phyloP scores from a whole-genome alignment of 1,140 invertebrate species.

The Lepeophtheirus salmonis region DNA sequence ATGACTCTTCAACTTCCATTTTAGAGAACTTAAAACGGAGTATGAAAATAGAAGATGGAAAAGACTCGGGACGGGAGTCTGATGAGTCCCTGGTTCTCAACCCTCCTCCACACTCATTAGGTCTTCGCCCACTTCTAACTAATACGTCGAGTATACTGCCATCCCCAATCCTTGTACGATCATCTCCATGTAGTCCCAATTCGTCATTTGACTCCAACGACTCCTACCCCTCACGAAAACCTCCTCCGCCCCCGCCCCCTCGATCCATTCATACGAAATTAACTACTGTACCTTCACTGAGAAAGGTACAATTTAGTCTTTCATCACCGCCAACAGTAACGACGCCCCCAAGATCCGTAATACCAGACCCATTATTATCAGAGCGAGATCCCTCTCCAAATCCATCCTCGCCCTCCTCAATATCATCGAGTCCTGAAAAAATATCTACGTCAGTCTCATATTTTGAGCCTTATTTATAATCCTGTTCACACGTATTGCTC shows the following conservation, averaged over 20 bases:
- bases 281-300: neutral
- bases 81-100: neutral
- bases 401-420: too few species aligned
- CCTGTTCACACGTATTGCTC: too few species aligned
- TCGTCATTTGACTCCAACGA: neutral
- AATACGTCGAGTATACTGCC: too few species aligned
- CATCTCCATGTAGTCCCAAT: neutral
- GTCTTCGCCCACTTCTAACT: neutral
- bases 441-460: neutral
- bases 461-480: neutral
- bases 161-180: neutral
- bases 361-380: too few species aligned
- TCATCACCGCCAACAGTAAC: too few species aligned
- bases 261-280: neutral
- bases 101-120: neutral
- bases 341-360: too few species aligned
- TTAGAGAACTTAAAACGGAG: neutral
- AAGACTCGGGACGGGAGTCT: neutral
- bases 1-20: neutral
- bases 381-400: too few species aligned
- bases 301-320: neutral
- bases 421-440: too few species aligned
- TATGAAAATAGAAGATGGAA: neutral
- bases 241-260: neutral
- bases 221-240: neutral